phyloP scores from a whole-genome alignment of 92 coral and sea anemone genomes.

The Epizoanthus fatuus region DNA sequence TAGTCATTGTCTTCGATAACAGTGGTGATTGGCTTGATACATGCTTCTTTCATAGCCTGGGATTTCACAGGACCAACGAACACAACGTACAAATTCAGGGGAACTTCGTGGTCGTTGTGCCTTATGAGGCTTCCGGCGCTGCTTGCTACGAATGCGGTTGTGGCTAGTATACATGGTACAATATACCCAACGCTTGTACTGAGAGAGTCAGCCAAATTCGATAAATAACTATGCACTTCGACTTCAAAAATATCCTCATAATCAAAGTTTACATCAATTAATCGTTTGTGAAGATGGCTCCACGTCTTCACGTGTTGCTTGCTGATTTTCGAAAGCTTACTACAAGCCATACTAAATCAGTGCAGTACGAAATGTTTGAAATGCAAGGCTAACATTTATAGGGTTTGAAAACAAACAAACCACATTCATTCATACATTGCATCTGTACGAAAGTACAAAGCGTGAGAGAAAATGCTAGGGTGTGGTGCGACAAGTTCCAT shows the following conservation, averaged over 20 bases:
- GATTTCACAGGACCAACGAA: slow-evolving; percentile 8
- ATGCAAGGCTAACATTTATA: no score
- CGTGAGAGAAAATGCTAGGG: no score
- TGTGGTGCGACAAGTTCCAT: no score
- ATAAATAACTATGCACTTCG: slow-evolving; percentile 46
- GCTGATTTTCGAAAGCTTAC: slow-evolving; percentile 2
- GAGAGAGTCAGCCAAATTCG: slow-evolving; percentile 43
- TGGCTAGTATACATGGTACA: slow-evolving; percentile 59
- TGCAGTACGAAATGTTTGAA: background rate
- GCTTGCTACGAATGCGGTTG: slow-evolving; percentile 62
- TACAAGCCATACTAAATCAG: background rate
- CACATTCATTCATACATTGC: no score
- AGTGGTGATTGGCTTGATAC: slow-evolving; percentile 1
- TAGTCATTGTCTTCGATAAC: background rate
- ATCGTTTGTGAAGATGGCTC: slow-evolving; percentile 69
- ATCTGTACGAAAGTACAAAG: no score
- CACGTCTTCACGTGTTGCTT: slow-evolving; percentile 63
- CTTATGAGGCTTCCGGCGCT: slow-evolving; percentile 33
- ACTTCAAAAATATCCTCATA: slow-evolving; percentile 45
- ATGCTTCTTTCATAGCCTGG: slow-evolving; percentile 6
- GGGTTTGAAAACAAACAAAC: no score
- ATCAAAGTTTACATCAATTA: slow-evolving; percentile 53
- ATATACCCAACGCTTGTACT: slow-evolving; percentile 65
- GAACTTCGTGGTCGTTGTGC: slow-evolving; percentile 16
- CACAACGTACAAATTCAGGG: slow-evolving; percentile 3